Conservation (phyloP, 2,797 vertebrate genomes). For the Xiphorhynchus erythropygius region DNA sequence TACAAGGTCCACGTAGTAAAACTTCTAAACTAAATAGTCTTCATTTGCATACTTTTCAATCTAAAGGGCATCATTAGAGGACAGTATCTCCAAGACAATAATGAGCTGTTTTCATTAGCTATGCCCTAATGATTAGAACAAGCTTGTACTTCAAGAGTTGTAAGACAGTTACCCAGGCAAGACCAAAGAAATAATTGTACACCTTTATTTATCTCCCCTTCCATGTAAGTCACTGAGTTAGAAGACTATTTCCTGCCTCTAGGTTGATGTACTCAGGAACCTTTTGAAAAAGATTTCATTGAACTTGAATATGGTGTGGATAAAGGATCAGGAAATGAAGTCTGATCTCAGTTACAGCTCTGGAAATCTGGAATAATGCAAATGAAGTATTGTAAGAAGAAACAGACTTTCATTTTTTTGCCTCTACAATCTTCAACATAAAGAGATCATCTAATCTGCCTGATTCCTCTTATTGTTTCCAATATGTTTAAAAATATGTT, state of each 20-base stretch:
- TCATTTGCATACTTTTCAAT: slow-evolving; percentile 57
- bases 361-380: not conserved
- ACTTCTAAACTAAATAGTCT: slow-evolving; percentile 60
- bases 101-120: slow-evolving; percentile 64
- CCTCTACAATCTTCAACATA: not conserved
- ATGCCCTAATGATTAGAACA: slow-evolving; percentile 7
- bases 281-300: not conserved
- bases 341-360: not conserved
- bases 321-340: not conserved
- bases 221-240: not conserved
- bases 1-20: slow-evolving; percentile 38
- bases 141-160: not conserved
- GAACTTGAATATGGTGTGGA: not conserved
- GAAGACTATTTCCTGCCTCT: not conserved
- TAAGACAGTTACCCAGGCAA: not conserved
- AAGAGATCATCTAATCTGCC: not conserved
- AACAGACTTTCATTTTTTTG: not conserved
- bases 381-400: not conserved
- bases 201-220: slow-evolving; percentile 5
- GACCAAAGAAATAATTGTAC: slow-evolving; percentile 43
- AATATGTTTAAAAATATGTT: not conserved
- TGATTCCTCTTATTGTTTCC: not conserved
- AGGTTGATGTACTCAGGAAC: not conserved
- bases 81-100: slow-evolving; percentile 40
- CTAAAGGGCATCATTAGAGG: slow-evolving; percentile 40